phyloP scores from a whole-genome alignment of 64 coral and sea anemone genomes.

The Actinia equina region DNA sequence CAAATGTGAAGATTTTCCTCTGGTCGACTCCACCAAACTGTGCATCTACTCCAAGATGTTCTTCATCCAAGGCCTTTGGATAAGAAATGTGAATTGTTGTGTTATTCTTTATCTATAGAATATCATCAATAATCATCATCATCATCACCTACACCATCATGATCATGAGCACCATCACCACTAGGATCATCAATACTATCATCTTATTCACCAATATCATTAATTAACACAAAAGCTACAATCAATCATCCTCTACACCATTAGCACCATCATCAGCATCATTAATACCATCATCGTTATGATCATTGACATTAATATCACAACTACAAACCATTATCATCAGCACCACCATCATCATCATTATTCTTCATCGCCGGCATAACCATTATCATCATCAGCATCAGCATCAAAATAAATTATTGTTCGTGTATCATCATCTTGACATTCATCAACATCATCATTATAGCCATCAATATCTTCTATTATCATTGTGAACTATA shows the following conservation, averaged over 20 bases:
- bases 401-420: too few relatives aligned
- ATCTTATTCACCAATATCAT: background rate
- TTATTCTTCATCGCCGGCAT: too few relatives aligned
- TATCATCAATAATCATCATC: background rate
- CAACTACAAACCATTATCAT: background rate
- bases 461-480: too few relatives aligned
- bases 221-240: background rate
- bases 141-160: background rate
- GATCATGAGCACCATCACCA: background rate
- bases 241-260: background rate
- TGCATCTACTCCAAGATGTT: slow-evolving; percentile 87
- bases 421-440: too few relatives aligned
- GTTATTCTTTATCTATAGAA: background rate
- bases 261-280: background rate
- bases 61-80: slow-evolving; percentile 87
- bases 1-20: slow-evolving; percentile 97
- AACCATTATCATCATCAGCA: too few relatives aligned
- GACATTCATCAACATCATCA: too few relatives aligned
- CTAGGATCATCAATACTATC: background rate
- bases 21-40: slow-evolving; percentile 99
- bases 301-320: background rate
- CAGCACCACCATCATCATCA: background rate
- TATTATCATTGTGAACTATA: background rate
- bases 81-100: background rate
- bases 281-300: background rate